Evolutionary conservation across 1,140 invertebrate genomes (phyloP).

Genomic region (Arctopsyche grandis): DNA sequence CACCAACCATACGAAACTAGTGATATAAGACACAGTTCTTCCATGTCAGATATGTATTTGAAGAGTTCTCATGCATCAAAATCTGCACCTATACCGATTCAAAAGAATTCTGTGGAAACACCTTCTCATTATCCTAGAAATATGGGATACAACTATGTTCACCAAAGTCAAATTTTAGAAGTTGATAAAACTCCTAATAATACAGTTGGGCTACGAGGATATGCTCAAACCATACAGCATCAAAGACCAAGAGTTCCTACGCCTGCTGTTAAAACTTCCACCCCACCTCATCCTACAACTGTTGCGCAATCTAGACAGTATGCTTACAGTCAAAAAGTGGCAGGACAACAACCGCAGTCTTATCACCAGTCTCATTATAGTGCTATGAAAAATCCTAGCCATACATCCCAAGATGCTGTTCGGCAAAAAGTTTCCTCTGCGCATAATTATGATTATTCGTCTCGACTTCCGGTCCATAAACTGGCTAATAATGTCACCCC

Average conservation of each 20-base stretch:
- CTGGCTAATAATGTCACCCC: conserved; percentile 23
- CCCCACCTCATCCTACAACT: conserved; percentile 1
- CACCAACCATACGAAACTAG: conserved; percentile 39
- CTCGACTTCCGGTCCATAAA: conserved; percentile 38
- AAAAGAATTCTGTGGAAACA: background rate
- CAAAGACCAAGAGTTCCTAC: conserved; percentile 36
- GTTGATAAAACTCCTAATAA: conserved; percentile 29
- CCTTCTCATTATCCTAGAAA: conserved; percentile 27
- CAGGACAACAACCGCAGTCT: conserved; percentile 22
- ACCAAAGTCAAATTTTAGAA: conserved; percentile 31
- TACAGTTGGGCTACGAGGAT: conserved; percentile 7
- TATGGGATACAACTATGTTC: conserved; percentile 33
- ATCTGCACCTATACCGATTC: background rate
- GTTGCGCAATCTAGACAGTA: conserved; percentile 24
- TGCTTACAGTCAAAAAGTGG: conserved; percentile 36
- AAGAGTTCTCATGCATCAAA: conserved; percentile 11
- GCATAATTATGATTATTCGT: conserved; percentile 43
- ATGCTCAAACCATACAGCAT: conserved; percentile 39
- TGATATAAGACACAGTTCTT: conserved; percentile 42
- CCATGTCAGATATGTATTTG: conserved; percentile 35
- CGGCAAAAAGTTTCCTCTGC: conserved; percentile 34
- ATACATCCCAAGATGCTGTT: conserved; percentile 28
- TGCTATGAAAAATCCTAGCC: conserved; percentile 16
- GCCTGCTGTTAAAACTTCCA: conserved; percentile 20
- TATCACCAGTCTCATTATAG: conserved; percentile 35